A percentile compares a stretch with the other conserved stretches of the same genome.
phyloP scores from a whole-genome alignment of 1,140 invertebrate species.

The Bombus balteatus region DNA sequence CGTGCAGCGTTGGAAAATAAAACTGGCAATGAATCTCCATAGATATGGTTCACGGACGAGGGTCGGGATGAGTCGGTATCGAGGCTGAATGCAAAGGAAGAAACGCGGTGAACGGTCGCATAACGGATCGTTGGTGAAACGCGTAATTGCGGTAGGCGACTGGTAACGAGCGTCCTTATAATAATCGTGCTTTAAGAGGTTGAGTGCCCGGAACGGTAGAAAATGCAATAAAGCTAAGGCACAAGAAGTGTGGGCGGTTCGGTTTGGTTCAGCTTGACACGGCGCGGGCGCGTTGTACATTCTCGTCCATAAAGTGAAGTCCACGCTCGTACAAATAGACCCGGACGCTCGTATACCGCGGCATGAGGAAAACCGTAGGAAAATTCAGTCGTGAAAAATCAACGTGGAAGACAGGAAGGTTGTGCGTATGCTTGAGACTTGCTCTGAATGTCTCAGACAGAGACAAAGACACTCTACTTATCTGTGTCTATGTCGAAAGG shows the following conservation, averaged over 20 bases:
- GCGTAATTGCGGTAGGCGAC: neutral
- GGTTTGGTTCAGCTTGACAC: neutral
- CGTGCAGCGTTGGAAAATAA: neutral
- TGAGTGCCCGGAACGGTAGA: too few relatives aligned
- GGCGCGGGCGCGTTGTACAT: too few relatives aligned
- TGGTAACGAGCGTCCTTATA: neutral
- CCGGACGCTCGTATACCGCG: too few relatives aligned
- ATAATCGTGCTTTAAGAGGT: neutral
- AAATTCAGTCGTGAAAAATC: too few relatives aligned
- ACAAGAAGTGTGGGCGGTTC: slow-evolving; percentile 44
- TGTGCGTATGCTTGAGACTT: too few relatives aligned
- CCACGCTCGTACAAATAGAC: too few relatives aligned
- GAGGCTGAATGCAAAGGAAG: neutral
- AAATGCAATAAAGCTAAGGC: neutral
- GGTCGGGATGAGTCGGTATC: neutral
- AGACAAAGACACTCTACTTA: too few relatives aligned
- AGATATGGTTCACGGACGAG: neutral
- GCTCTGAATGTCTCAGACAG: too few relatives aligned
- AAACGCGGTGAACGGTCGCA: neutral
- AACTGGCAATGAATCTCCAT: neutral
- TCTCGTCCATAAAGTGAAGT: too few relatives aligned
- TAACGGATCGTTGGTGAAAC: neutral
- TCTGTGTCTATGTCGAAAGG: too few relatives aligned
- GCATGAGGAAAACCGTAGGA: too few relatives aligned
- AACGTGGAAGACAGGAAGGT: too few relatives aligned